phyloP scores from a whole-genome alignment of 2,113 vertebrate genomes.

The Boulengeromyrus knoepffleri region DNA sequence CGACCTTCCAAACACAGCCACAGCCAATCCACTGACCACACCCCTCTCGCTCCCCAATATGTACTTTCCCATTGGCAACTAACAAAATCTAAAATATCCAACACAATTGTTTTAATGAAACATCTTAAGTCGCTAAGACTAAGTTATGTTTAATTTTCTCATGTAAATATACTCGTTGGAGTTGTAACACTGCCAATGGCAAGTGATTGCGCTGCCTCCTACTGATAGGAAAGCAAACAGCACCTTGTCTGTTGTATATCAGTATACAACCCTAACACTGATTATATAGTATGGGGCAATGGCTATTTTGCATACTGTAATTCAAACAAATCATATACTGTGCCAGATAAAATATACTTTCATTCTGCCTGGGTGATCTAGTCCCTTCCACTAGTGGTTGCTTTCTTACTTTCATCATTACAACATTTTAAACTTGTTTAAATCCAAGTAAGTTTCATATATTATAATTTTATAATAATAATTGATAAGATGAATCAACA shows the following conservation, averaged over 20 bases:
- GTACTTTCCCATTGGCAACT: neutral
- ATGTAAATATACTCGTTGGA: neutral
- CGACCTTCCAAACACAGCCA: neutral
- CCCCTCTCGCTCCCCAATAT: neutral
- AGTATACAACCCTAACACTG: neutral
- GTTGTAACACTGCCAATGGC: neutral
- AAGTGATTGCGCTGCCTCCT: slow-evolving; percentile 59
- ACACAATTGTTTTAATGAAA: neutral
- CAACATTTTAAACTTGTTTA: neutral
- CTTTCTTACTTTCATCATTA: neutral
- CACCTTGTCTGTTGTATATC: neutral
- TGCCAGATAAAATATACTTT: neutral
- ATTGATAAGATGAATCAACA: neutral
- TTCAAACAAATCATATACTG: neutral
- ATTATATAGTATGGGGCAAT: neutral
- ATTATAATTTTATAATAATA: neutral
- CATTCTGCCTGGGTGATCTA: neutral
- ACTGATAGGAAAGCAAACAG: slow-evolving; percentile 31
- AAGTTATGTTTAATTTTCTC: too few species aligned
- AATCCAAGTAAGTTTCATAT: neutral
- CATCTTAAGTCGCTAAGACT: neutral
- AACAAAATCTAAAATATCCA: neutral
- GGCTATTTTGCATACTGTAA: slow-evolving; percentile 6
- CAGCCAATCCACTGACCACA: neutral
- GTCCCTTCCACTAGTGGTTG: neutral